Base-by-base conservation (phyloP, 2,113 vertebrate genomes). In the Ariopsis seemanni region DNA sequence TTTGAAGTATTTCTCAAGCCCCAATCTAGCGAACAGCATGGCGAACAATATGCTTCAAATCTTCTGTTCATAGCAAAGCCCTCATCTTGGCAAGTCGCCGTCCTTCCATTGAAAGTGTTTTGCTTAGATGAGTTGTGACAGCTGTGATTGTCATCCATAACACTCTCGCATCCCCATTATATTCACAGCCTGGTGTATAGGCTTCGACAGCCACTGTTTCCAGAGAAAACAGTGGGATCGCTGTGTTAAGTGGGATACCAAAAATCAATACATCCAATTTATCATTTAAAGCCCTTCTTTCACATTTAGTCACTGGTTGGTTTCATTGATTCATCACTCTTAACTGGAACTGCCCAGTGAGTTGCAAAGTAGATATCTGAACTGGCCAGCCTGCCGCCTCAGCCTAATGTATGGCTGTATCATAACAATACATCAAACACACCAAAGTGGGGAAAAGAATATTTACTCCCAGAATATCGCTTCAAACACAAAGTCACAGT, bases 201-300 rank as follows among this genome's bases (percentile, higher is more conserved):
- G 62, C 60, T 89, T 74, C 83, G 83, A 87, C 83, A 90, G 71
- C n/a, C 81, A 74, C 22, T 52, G 62, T 78, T 81, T 84, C 58
- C 74, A 80, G 50, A 85, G 25, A 25, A 53, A 11, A 11, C 7
- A 53, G 81, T 34, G 48, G 81, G 77, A 55, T 50, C 75, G 58
- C 85, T 87, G 83, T 88, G 74, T 89, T 90, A 89, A 88, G 81
- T 87, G 83, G 88, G 52, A 71, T 89, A 83, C 83, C 67, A 80
- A 87, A 90, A 93, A 93, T 94, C 92, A 93, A 93, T 93, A 91
- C 20, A 86, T 86, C 92, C 90, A 92, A 93, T 94, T 93, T 89
- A 93, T 92, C 90, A 89, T 91, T 94, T 92, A 81, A 90, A 92
- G 89, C 88, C 87, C 65, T 89, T 84, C 90, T 89, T 87, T 85